A percentile compares a stretch with the other conserved stretches of the same genome.
Conservation (phyloP, 2,888 invertebrate species). For the Pyrrhosoma nymphula region DNA sequence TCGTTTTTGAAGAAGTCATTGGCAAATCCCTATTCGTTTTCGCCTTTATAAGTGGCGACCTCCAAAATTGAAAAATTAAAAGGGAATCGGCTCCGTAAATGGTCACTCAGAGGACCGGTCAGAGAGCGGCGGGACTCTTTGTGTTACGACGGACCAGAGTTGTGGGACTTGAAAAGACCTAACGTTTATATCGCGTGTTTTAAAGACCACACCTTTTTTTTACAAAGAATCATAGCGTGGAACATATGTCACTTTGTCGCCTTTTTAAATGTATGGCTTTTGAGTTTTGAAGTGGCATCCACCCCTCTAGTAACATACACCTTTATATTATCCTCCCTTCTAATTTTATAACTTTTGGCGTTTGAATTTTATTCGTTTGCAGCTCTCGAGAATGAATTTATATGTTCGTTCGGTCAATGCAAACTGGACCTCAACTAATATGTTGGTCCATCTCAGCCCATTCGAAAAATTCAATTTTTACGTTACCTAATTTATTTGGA, state of each 20-base stretch:
- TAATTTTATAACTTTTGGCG: too few relatives aligned
- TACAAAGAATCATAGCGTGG: neutral
- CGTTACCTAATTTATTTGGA: too few relatives aligned
- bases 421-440: too few relatives aligned
- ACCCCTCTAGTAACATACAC: too few relatives aligned
- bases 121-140: neutral
- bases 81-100: neutral
- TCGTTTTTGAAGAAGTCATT: slow-evolving; percentile 10
- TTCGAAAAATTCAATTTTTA: too few relatives aligned
- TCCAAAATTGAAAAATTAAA: neutral
- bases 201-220: neutral
- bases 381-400: too few relatives aligned
- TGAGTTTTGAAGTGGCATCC: neutral
- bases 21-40: neutral
- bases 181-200: neutral
- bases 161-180: neutral
- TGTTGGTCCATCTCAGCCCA: too few relatives aligned
- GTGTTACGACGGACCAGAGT: neutral
- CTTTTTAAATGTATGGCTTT: neutral
- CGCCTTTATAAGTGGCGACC: neutral
- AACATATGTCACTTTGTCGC: neutral
- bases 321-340: too few relatives aligned
- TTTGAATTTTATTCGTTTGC: too few relatives aligned
- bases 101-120: neutral
- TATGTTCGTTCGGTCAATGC: too few relatives aligned